Conservation (phyloP, 2,113 vertebrate species). For the Neolamprologus fasciatus region DNA sequence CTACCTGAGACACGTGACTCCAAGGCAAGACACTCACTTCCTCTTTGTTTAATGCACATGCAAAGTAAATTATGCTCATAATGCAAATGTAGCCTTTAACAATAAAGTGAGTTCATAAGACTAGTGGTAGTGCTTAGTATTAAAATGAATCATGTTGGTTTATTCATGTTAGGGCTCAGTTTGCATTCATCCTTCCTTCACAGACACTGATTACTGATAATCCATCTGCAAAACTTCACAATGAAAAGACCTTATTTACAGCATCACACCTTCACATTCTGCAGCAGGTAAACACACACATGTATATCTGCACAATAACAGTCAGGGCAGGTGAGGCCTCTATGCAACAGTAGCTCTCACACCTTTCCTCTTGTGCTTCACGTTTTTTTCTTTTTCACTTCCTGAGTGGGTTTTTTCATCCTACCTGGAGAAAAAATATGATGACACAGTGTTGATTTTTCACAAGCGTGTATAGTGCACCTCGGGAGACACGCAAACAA, state of each 20-base stretch:
- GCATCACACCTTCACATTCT: neutral
- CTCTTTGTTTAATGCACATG: neutral
- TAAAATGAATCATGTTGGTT: neutral
- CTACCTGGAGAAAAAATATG: neutral
- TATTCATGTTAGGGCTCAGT: neutral
- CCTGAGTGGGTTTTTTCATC: neutral
- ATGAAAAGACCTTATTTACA: neutral
- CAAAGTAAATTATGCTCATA: neutral
- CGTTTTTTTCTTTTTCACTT: neutral
- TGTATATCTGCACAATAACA: neutral
- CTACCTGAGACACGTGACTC: neutral
- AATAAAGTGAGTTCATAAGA: neutral
- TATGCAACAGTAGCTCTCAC: neutral
- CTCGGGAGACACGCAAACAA: neutral
- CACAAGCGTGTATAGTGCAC: slow-evolving; percentile 7
- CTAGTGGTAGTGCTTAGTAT: neutral
- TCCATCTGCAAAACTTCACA: neutral
- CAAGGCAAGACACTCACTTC: neutral
- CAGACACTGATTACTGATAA: neutral
- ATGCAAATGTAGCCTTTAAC: neutral
- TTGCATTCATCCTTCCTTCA: neutral
- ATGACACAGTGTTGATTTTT: slow-evolving; percentile 36
- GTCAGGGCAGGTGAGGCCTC: neutral
- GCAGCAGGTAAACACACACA: neutral
- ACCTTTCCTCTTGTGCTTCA: neutral